Percentiles rank a stretch among this genome's conserved stretches.
Conservation (phyloP, 2,888 invertebrate species). For the Limenitis arthemis region DNA sequence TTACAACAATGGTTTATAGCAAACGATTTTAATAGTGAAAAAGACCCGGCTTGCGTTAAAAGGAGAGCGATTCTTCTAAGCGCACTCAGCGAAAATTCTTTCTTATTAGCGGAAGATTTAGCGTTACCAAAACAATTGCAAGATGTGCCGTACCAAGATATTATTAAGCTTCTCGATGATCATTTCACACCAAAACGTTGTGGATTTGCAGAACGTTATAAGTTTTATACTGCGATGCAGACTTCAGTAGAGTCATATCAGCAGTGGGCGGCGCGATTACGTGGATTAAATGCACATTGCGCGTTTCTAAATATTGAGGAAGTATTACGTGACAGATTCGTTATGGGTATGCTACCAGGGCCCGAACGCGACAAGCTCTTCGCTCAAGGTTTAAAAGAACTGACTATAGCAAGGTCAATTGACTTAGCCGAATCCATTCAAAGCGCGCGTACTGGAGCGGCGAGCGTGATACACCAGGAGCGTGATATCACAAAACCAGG, state of each 20-base stretch:
- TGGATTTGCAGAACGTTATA: background rate
- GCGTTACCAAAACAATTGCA: background rate
- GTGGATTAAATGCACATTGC: background rate
- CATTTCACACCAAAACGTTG: background rate
- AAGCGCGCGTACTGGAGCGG: background rate
- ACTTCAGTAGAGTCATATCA: background rate
- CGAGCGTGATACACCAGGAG: background rate
- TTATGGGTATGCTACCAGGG: background rate
- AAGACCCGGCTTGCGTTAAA: too few relatives aligned
- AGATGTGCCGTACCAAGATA: background rate
- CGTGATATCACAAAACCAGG: background rate
- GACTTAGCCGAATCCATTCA: background rate
- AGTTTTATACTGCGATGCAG: background rate
- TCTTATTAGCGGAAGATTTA: background rate
- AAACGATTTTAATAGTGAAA: too few relatives aligned
- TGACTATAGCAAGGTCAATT: background rate
- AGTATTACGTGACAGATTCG: background rate
- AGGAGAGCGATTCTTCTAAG: too few relatives aligned
- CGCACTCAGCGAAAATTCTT: too few relatives aligned
- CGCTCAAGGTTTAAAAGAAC: too few relatives aligned
- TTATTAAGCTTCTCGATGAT: background rate
- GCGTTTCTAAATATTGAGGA: background rate
- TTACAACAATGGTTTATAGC: too few relatives aligned
- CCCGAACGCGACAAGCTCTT: too few relatives aligned
- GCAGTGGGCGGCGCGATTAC: background rate